phyloP scores from a whole-genome alignment of 1,140 invertebrate genomes.

The Odontomachus brunneus region DNA sequence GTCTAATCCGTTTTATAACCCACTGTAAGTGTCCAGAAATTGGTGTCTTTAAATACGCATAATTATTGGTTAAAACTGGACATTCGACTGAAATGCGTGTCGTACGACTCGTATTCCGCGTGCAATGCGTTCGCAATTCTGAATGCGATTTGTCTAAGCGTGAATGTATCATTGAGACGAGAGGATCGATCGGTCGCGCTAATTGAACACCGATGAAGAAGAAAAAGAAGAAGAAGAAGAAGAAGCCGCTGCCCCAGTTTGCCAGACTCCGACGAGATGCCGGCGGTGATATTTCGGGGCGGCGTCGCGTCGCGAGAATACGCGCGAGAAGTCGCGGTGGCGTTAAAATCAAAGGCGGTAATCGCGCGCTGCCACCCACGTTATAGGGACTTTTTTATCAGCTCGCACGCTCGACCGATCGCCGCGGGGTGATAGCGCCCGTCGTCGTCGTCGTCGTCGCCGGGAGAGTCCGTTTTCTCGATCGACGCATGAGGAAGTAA shows the following conservation, averaged over 20 bases:
- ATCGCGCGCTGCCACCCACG: constrained; percentile 24
- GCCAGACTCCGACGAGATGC: background rate
- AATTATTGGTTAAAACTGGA: too few species aligned
- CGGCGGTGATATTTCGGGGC: background rate
- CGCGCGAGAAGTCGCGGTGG: background rate
- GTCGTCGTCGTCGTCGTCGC: background rate
- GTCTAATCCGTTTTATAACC: too few species aligned
- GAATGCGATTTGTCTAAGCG: background rate
- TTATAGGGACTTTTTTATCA: constrained; percentile 34
- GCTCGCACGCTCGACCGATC: constrained; percentile 12
- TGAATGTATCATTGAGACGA: too few species aligned
- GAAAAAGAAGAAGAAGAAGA: too few species aligned
- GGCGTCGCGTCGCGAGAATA: constrained; percentile 12
- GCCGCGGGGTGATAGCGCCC: constrained; percentile 22
- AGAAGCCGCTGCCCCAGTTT: background rate
- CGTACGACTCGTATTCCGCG: too few species aligned
- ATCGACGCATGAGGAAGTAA: constrained; percentile 58
- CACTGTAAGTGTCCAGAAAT: too few species aligned
- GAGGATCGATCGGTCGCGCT: too few species aligned
- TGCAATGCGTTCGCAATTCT: too few species aligned
- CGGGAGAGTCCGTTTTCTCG: constrained; percentile 55
- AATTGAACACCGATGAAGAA: too few species aligned
- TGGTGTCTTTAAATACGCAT: too few species aligned
- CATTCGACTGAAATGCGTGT: too few species aligned
- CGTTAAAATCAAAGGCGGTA: constrained; percentile 40